Base-by-base conservation (phyloP, 2,797 vertebrate species). In the Alosa sapidissima region DNA sequence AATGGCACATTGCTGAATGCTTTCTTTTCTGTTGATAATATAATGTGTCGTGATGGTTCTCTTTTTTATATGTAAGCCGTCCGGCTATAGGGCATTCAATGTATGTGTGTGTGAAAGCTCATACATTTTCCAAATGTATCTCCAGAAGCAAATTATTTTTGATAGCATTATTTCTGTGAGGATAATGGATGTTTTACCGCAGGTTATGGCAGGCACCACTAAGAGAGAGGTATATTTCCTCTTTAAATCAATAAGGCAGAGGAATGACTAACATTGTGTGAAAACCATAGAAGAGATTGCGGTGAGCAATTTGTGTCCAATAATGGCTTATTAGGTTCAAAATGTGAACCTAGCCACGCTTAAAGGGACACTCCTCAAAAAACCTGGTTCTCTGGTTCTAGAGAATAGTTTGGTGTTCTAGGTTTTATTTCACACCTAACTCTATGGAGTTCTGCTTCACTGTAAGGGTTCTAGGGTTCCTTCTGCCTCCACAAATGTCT, bases 111-210 rank as follows among this genome's bases (percentile, higher is more conserved):
- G 85, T 85, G 83, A 89, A 89, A 81, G 82, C 72, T 78, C 86
- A 90, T 93, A 92, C 91, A 89, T 94, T 54, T 82, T 89, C 81
- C 85, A 81, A 86, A 88, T 87, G 87, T 54, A 89, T 90, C 89
- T 91, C 85, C 82, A 90, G 41, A 19, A 89, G 90, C 87, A 85
- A 91, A 88, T 89, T 89, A 85, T 45, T 78, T 82, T 87, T 86
- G 86, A 93, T 93, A 90, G 89, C 88, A 89, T 92, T 90, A 81
- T 88, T 90, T 88, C 86, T 88, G 86, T 84, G 87, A 88, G 81
- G 83, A 84, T 47, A 82, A 87, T 82, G 87, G 65, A 60, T 83
- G 68, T 81, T 82, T 52, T 33, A 87, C 83, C 54, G 47, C 54
- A 84, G 84, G 86, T 88, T 85, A 41, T 83, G 88, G 82, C 84